phyloP scores from a whole-genome alignment of 2,888 invertebrate genomes.

The Apamea crenata region DNA sequence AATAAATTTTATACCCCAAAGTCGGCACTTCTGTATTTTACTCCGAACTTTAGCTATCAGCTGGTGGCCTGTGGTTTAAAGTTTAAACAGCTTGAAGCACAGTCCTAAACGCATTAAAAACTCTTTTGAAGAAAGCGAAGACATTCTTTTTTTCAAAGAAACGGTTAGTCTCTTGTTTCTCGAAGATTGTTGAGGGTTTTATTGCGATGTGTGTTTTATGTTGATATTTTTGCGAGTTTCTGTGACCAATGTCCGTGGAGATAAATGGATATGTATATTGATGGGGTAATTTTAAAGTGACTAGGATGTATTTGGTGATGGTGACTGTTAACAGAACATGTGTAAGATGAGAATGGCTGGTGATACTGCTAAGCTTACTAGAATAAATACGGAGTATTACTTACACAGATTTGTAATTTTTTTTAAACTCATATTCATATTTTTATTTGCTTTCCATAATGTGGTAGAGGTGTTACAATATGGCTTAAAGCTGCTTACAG shows the following conservation, averaged over 20 bases:
- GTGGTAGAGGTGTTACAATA: no score
- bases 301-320: not conserved
- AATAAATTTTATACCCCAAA: slow-evolving; percentile 57
- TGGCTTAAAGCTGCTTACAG: no score
- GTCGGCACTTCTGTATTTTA: slow-evolving; percentile 50
- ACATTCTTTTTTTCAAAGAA: slow-evolving; percentile 3
- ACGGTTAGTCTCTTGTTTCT: slow-evolving; percentile 2
- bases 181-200: slow-evolving; percentile 15
- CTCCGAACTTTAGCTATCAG: not conserved
- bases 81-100: slow-evolving; percentile 7
- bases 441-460: no score
- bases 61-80: not conserved
- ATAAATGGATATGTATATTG: not conserved
- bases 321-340: not conserved
- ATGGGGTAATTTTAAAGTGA: not conserved
- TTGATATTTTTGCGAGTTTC: not conserved
- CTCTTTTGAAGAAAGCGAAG: slow-evolving; percentile 14
- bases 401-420: not conserved
- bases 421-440: not conserved
- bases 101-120: slow-evolving; percentile 27
- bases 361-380: not conserved
- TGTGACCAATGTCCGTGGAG: not conserved
- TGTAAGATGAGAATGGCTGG: not conserved
- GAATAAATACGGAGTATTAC: not conserved
- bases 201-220: not conserved